Conservation (phyloP, 2,888 invertebrate species). For the Argyresthia albistria region DNA sequence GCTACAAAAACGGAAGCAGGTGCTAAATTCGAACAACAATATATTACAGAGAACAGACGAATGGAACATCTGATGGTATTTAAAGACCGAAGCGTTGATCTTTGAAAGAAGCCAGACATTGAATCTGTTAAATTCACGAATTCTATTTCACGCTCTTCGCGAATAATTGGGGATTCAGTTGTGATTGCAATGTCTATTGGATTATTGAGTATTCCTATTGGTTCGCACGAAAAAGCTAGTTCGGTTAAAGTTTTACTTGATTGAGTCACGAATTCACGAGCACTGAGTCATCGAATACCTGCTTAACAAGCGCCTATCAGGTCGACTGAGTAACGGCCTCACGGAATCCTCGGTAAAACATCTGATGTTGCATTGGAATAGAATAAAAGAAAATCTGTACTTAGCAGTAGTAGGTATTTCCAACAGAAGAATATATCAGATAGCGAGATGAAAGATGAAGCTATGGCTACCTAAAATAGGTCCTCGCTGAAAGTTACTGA, state of each 20-base stretch:
- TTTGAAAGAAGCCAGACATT: not conserved
- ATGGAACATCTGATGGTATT: not conserved
- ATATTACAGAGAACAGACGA: constrained; percentile 8
- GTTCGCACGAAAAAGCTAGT: not conserved
- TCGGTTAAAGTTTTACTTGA: not conserved
- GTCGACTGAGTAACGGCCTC: not conserved
- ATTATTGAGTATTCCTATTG: not conserved
- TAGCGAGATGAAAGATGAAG: too few relatives aligned
- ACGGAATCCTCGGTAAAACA: not conserved
- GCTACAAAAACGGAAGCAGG: constrained; percentile 58
- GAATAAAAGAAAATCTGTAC: too few relatives aligned
- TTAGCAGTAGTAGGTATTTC: too few relatives aligned
- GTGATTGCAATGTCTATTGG: not conserved
- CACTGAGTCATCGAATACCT: constrained; percentile 3
- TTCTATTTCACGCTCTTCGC: not conserved
- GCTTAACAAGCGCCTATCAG: not conserved
- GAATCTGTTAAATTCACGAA: not conserved
- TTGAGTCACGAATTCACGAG: constrained; percentile 4
- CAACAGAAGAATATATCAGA: too few relatives aligned
- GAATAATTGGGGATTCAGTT: not conserved
- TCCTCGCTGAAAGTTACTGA: too few relatives aligned
- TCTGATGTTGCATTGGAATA: too few relatives aligned
- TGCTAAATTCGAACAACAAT: constrained; percentile 28
- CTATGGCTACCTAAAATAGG: too few relatives aligned
- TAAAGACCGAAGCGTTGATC: not conserved